A percentile compares a stretch with the other conserved stretches of the same genome.
These are phyloP conservation scores for Rhagonycha fulva DNA, from an alignment of 2,888 invertebrate species.

Conservation along the genomic window DNA sequence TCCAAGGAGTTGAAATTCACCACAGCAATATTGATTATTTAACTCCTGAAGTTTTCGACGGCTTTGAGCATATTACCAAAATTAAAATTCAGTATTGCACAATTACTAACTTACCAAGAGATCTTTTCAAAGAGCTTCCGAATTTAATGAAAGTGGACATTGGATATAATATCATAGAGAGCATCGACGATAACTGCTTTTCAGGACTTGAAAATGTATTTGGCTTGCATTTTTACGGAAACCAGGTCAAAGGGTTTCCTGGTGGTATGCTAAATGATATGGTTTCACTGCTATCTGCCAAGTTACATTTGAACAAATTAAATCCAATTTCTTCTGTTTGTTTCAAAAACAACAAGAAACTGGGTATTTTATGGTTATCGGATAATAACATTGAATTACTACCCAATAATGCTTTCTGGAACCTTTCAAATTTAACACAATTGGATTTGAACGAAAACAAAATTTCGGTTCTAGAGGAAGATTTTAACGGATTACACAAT, in stretches of 20 bases:
- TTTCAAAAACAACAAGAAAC: slow-evolving; percentile 4
- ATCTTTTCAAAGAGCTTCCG: not conserved
- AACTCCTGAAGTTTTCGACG: slow-evolving; percentile 9
- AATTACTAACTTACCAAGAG: slow-evolving; percentile 7
- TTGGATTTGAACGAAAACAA: no score
- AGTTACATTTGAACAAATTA: slow-evolving; percentile 10
- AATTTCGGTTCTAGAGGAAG: not conserved
- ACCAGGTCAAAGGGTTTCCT: slow-evolving; percentile 6
- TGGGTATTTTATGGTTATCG: slow-evolving; percentile 8
- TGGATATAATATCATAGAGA: slow-evolving; percentile 12
- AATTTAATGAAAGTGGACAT: slow-evolving; percentile 10
- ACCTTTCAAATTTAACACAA: not conserved
- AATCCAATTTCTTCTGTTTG: not conserved
- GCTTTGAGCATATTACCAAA: slow-evolving; percentile 5
- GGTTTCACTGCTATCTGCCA: not conserved
- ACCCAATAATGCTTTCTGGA: not conserved
- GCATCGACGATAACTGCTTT: not conserved
- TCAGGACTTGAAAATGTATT: not conserved
- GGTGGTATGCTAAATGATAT: slow-evolving; percentile 3
- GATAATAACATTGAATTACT: slow-evolving; percentile 11
- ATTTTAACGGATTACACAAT: not conserved
- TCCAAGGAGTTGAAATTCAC: slow-evolving; percentile 17
- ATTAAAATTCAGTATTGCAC: slow-evolving; percentile 9
- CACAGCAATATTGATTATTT: slow-evolving; percentile 11
- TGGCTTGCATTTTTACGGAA: slow-evolving; percentile 10